Evolutionary conservation across 2,113 vertebrate genomes (phyloP), one percentile per base, ranked within the genome.

Genomic region (Urocynchramus pylzowi): DNA sequence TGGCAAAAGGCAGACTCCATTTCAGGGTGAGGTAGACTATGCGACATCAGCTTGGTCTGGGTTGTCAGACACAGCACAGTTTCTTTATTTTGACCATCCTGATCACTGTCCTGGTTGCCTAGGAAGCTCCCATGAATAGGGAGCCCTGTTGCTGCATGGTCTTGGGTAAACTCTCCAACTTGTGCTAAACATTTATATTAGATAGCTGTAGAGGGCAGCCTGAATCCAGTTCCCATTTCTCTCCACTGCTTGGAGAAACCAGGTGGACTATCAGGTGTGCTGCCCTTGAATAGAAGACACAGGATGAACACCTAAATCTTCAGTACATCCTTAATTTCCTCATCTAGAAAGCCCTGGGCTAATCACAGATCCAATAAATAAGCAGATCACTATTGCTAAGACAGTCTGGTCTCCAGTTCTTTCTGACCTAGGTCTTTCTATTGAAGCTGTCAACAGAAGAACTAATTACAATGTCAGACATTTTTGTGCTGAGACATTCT

Each of bases 171-270:
- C 27, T 63, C 44, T 68, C 61, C 42, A 68, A 3, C 52, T 91
- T 49, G 37, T 28, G 24, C 16, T 56, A 56, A 91, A 68, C 65
- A 56, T 8, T 91, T 77, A 80, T 30, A 33, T 52, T 41, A 28
- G 18, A 57, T 12, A 89, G 78, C 74, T 97, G 84, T 82, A 94
- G 95, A 90, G 93, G 93, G 92, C 90, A 95, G 87, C 49, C 90
- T 91, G 84, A 94, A 95, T 79, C 82, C 84, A 94, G 87, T 26
- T 96, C 95, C 63, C 49, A 33, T 85, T 85, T 85, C 31, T 49
- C 31, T 56, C 60, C 45, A 37, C 53, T 82, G 49, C n/a, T 27
- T 59, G 45, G 60, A 71, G 78, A 89, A 94, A 89, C 16, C 41
- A 71, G 17, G 49, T 11, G 41, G 68, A 45, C 56, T 74, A 57